Evolutionary conservation across 2,888 invertebrate species (phyloP).

Genomic region (Parnassius mnemosyne): DNA sequence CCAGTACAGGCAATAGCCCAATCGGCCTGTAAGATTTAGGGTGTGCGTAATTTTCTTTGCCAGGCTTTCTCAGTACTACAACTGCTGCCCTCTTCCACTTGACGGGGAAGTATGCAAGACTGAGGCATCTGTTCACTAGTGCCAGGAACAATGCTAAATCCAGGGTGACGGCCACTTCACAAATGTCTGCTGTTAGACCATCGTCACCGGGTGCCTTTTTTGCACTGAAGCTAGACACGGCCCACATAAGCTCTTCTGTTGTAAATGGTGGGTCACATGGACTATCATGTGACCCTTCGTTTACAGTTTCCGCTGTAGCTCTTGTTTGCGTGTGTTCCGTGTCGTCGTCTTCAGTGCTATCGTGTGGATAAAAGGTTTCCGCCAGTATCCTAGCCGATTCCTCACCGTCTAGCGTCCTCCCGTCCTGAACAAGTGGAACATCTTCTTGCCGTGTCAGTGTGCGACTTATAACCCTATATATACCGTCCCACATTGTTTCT

Average conservation of each 20-base stretch:
- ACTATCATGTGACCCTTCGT: not conserved
- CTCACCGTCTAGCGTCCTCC: too few species aligned
- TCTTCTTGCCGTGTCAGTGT: too few species aligned
- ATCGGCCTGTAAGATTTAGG: too few species aligned
- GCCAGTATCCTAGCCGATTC: too few species aligned
- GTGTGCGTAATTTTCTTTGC: not conserved
- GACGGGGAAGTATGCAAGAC: not conserved
- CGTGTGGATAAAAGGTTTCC: not conserved
- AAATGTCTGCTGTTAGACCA: not conserved
- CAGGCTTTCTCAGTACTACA: conserved; percentile 7
- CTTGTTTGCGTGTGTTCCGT: not conserved
- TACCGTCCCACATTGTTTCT: too few species aligned
- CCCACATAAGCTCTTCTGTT: too few species aligned
- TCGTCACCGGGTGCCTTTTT: not conserved
- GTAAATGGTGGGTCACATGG: too few species aligned
- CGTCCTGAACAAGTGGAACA: too few species aligned
- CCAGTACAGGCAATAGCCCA: too few species aligned
- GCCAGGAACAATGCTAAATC: too few species aligned
- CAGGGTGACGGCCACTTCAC: too few species aligned
- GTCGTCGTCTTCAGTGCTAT: not conserved
- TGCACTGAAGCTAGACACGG: not conserved
- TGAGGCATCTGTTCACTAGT: conserved; percentile 5
- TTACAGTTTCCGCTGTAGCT: not conserved
- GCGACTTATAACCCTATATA: too few species aligned
- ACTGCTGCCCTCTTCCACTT: conserved; percentile 11